Base-by-base conservation (phyloP, 1,140 invertebrate genomes). In the Hycleus cichorii region DNA sequence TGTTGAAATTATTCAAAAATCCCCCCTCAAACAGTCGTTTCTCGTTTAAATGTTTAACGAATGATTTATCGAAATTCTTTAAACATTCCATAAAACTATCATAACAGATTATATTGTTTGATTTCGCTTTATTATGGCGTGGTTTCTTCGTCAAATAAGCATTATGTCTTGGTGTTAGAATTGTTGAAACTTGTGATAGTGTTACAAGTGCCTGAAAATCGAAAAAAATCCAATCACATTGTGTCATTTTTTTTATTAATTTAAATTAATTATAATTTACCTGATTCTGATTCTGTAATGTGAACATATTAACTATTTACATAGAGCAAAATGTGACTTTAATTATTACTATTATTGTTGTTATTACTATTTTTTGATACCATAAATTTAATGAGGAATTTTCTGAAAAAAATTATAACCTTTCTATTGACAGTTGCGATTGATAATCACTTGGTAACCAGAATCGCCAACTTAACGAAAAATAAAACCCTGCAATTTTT, bases 271-370 rank as follows among this genome's bases (percentile, higher is more conserved):
- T 43, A 40, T 26, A 11, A 12, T 24, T 39, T 67, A 73, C 72
- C 66, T 74, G 72, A 64, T 74, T 74, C 63, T 73, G 72, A 60
- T 74, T 73, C 63, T 74, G 72, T 45, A 72, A 56, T 47, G 72
- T 69, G 59, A 73, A 74, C 72, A 74, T 74, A 40, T 49, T 7
- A 5, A 4, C 7, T 32, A 32, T 32, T 32, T 32, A 32, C 32
- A 32, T 32, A 32, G 32, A 32, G 32, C 32, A 32, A 32, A 32
- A 5, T 32, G 32, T 32, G 32, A 32, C 32, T 32, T 32, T 32
- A 32, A 7, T 32, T 18, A 18, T 18, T 18, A 18, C 18, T 18
- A 18, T 18, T 18, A 18, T 18, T 18, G 18, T 32, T 32, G 32
- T 32, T 32, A 32, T 32, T 32, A 5, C 32, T 18, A 18, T 18